Conservation (phyloP, 2,888 invertebrate species). For the Euspilapteryx auroguttella region DNA sequence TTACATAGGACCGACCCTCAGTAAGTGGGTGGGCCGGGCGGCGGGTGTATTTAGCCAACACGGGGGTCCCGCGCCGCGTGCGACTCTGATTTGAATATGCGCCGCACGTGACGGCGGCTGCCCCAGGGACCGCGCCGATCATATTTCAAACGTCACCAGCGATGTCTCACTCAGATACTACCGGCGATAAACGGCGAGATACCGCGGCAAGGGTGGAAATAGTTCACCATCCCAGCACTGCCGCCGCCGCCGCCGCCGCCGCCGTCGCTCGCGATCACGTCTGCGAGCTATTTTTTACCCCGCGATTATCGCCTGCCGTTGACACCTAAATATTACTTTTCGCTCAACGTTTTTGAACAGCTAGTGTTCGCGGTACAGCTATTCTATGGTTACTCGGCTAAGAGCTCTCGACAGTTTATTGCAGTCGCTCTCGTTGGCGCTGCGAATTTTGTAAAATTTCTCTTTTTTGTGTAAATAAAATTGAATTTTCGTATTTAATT, state of each 20-base stretch:
- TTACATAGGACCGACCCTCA: conserved; percentile 60
- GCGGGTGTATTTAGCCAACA: conserved; percentile 62
- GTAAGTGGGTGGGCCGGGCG: conserved; percentile 53
- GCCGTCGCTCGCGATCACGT: conserved; percentile 10
- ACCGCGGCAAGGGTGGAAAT: conserved; percentile 46
- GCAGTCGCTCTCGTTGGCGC: conserved; percentile 16
- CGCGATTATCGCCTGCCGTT: conserved; percentile 57
- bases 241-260: conserved; percentile 13
- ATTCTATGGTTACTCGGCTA: conserved; percentile 30
- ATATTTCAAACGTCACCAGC: conserved; percentile 61
- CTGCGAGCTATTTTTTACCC: conserved; percentile 48
- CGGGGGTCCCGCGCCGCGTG: conserved; percentile 52
- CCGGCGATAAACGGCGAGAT: conserved; percentile 54
- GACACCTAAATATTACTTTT: conserved; percentile 56
- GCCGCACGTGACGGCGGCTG: conserved; percentile 50
- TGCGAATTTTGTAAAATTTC: background rate
- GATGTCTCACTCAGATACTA: conserved; percentile 62
- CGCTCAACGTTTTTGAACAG: conserved; percentile 14
- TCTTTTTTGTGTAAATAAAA: background rate
- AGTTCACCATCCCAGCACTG: conserved; percentile 24
- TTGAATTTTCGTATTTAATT: background rate
- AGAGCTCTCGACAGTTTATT: conserved; percentile 41
- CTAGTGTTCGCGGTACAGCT: conserved; percentile 22
- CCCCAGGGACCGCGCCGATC: conserved; percentile 52
- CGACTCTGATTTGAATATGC: conserved; percentile 59